These are phyloP conservation scores for Scomber scombrus DNA, from an alignment of 2,113 vertebrate species.

Conservation along the genomic window DNA sequence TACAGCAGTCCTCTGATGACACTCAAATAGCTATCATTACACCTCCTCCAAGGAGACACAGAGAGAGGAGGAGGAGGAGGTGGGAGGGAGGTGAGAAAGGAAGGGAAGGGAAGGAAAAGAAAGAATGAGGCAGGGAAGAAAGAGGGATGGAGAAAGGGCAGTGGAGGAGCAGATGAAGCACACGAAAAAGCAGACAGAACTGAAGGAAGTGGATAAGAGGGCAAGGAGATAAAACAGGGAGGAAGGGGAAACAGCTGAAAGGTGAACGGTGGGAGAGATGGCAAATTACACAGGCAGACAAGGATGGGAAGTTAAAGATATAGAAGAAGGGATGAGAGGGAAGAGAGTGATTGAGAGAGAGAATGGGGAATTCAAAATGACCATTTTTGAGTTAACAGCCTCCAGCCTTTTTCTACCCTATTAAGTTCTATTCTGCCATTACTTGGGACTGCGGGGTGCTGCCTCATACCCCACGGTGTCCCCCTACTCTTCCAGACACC, in stretches of 20 bases:
- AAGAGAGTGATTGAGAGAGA: conserved; percentile 60
- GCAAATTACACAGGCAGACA: conserved; percentile 68
- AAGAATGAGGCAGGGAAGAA: conserved; percentile 35
- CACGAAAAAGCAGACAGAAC: conserved; percentile 10
- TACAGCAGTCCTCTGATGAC: conserved; percentile 87
- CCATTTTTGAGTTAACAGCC: conserved; percentile 88
- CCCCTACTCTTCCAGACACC: conserved; percentile 38
- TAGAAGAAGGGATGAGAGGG: conserved; percentile 57
- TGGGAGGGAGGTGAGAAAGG: conserved; percentile 5
- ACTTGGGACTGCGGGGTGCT: conserved; percentile 82
- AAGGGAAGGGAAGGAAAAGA: conserved; percentile 1
- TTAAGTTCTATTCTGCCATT: conserved; percentile 88
- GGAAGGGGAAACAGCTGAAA: conserved; percentile 15
- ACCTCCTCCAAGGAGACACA: conserved; percentile 83
- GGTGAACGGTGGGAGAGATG: conserved; percentile 56
- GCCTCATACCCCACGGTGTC: conserved; percentile 71
- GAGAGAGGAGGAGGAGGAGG: conserved; percentile 55
- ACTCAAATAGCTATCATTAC: conserved; percentile 91
- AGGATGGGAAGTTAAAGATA: conserved; percentile 64
- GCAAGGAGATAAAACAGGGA: conserved; percentile 19
- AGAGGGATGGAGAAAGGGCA: conserved; percentile 14
- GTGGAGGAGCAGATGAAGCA: conserved; percentile 21
- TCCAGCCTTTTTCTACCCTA: conserved; percentile 87
- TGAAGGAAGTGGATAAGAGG: neutral
- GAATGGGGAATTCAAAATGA: conserved; percentile 85